phyloP scores from a whole-genome alignment of 2,113 vertebrate genomes.

The Cathartes aura region DNA sequence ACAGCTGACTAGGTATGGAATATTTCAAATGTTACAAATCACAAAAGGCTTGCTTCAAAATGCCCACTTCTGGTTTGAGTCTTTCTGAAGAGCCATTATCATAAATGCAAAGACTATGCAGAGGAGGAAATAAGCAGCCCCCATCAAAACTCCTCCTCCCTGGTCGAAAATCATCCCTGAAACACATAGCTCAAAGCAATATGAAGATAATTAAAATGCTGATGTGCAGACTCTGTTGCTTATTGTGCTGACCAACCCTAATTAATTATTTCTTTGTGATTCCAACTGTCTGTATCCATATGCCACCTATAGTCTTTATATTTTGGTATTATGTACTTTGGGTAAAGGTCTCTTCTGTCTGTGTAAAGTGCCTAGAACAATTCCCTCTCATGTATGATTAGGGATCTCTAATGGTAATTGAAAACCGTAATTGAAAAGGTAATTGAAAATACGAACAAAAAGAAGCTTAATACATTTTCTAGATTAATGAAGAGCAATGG shows the following conservation, averaged over 20 bases:
- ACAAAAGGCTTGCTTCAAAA: background rate
- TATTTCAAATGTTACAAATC: background rate
- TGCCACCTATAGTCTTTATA: background rate
- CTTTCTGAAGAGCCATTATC: background rate
- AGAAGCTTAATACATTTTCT: background rate
- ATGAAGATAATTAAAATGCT: conserved; percentile 1
- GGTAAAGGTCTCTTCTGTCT: background rate
- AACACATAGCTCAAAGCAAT: conserved; percentile 17
- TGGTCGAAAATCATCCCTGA: background rate
- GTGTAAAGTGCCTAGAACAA: background rate
- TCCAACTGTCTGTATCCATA: background rate
- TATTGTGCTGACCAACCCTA: background rate
- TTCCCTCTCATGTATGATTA: background rate
- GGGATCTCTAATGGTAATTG: background rate
- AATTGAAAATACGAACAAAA: background rate
- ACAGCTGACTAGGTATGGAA: background rate
- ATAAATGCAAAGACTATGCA: background rate
- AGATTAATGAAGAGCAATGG: background rate
- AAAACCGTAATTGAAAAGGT: background rate
- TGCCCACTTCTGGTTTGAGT: background rate
- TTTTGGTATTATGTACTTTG: background rate
- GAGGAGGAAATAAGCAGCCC: background rate
- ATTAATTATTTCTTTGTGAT: conserved; percentile 1
- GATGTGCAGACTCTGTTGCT: background rate
- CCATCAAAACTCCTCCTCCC: background rate